Evolutionary conservation across 2,113 vertebrate genomes (phyloP).

Genomic region (Cavia porcellus): DNA sequence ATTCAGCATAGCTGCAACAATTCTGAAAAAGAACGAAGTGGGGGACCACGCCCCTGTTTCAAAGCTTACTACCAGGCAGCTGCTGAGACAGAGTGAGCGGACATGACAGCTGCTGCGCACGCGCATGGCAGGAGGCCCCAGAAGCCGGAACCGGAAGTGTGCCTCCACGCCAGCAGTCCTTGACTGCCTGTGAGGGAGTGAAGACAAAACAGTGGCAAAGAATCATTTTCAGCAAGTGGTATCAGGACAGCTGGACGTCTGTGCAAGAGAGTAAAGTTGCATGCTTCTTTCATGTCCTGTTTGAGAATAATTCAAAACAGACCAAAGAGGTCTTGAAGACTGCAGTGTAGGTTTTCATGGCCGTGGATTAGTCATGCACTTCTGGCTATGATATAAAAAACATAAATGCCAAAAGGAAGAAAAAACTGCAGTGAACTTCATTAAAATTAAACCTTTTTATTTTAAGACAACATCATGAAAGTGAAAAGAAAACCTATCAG

Average conservation of each 20-base stretch:
- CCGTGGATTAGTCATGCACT: background rate
- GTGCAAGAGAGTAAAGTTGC: background rate
- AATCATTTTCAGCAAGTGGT: background rate
- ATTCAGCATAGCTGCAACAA: background rate
- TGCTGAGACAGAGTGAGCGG: background rate
- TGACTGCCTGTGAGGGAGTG: background rate
- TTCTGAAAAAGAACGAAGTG: background rate
- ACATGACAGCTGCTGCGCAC: no score
- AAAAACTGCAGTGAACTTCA: background rate
- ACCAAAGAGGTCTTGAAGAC: background rate
- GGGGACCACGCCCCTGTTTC: background rate
- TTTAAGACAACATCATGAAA: background rate
- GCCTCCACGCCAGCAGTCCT: rapidly evolving
- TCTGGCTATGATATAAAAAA: background rate
- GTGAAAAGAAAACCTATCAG: background rate
- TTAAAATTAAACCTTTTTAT: background rate
- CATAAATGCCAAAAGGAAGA: background rate
- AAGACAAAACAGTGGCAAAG: background rate
- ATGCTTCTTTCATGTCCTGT: background rate
- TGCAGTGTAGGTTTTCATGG: background rate
- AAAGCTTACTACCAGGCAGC: background rate
- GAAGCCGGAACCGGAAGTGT: background rate
- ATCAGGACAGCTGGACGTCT: background rate
- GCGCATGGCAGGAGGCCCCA: background rate
- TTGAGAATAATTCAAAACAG: background rate